Percentiles rank a stretch among this genome's conserved stretches.
phyloP scores from a whole-genome alignment of 2,113 vertebrate genomes.

The Vulpes ferrilata region DNA sequence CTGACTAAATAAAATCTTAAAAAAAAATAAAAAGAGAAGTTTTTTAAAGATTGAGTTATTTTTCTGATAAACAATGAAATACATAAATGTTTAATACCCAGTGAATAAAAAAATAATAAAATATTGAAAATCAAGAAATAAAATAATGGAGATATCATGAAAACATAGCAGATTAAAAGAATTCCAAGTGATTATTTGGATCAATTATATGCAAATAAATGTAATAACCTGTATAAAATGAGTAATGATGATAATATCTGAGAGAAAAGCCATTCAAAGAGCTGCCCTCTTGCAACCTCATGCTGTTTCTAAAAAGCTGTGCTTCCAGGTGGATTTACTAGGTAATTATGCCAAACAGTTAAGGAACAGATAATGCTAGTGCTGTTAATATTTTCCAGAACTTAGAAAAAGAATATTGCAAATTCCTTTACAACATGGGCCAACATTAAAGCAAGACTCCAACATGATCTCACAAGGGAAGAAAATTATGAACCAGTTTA shows the following conservation, averaged over 20 bases:
- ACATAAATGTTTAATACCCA: not conserved
- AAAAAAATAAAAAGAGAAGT: no score
- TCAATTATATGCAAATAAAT: not conserved
- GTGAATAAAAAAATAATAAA: not conserved
- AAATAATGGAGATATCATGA: not conserved
- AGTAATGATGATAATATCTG: not conserved
- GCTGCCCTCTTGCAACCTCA: not conserved
- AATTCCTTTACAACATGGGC: not conserved
- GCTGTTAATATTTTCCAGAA: not conserved
- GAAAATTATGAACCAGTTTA: not conserved
- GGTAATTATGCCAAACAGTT: not conserved
- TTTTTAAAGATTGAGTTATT: not conserved
- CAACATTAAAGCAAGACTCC: not conserved
- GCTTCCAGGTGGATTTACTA: not conserved
- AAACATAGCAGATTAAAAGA: not conserved
- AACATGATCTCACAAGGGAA: not conserved
- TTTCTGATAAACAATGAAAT: not conserved
- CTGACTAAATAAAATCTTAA: no score
- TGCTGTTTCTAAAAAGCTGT: not conserved
- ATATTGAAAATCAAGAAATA: not conserved
- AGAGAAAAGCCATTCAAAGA: not conserved
- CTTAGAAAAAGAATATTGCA: not conserved
- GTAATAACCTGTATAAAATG: not conserved
- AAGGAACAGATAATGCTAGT: not conserved
- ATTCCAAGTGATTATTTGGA: not conserved